Evolutionary conservation across 2,888 invertebrate species (phyloP).

Genomic region (Clepsis dumicolana): DNA sequence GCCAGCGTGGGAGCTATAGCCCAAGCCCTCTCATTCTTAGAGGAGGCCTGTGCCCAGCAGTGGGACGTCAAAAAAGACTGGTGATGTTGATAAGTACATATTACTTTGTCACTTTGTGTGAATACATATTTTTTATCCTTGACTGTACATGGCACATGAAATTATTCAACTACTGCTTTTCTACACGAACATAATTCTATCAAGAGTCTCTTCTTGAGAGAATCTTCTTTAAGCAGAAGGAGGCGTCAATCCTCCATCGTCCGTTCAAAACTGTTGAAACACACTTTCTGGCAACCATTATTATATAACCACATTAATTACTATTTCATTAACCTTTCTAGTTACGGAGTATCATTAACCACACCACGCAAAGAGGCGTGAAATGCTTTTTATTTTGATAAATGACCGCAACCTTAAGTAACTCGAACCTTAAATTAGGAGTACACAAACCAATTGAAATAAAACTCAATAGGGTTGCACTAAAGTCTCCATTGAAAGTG

Average conservation of each 20-base stretch:
- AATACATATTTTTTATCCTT: too few species aligned
- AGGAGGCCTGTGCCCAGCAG: too few species aligned
- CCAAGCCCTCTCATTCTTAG: too few species aligned
- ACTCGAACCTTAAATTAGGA: slow-evolving; percentile 12
- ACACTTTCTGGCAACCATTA: background rate
- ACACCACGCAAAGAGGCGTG: slow-evolving; percentile 55
- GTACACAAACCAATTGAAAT: background rate
- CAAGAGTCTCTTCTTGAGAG: too few species aligned
- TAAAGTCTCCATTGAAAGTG: slow-evolving; percentile 6
- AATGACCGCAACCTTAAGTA: slow-evolving; percentile 56
- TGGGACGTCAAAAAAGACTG: too few species aligned
- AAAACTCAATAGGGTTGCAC: background rate
- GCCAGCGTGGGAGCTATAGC: too few species aligned
- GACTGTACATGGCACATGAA: too few species aligned
- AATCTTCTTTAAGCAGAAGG: too few species aligned
- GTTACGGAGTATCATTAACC: slow-evolving; percentile 55
- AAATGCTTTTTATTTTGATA: slow-evolving; percentile 69
- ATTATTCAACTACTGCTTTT: too few species aligned
- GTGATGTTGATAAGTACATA: too few species aligned
- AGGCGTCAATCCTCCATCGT: background rate
- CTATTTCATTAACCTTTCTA: slow-evolving; percentile 25
- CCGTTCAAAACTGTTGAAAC: background rate
- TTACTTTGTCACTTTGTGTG: too few species aligned
- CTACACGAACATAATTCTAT: too few species aligned
- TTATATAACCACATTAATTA: slow-evolving; percentile 10